These are phyloP conservation scores for Coccyzus lansbergi DNA, from an alignment of 2,797 vertebrate genomes.

Conservation along the genomic window DNA sequence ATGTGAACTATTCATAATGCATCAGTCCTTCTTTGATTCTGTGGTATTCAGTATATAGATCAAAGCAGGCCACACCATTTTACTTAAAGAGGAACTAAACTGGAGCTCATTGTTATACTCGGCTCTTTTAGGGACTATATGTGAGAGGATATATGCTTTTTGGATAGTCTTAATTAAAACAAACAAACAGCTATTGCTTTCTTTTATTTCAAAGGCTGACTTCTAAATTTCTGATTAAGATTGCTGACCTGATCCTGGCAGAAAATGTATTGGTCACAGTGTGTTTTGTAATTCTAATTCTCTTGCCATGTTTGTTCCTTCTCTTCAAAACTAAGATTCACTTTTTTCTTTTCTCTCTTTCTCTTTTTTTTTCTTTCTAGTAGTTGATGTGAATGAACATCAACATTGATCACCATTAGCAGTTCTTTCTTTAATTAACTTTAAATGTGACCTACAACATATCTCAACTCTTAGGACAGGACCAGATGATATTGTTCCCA, in stretches of 20 bases:
- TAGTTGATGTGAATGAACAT: constrained; percentile 2
- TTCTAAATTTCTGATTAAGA: too few species aligned
- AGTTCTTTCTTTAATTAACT: constrained; percentile 36
- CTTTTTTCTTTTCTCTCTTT: neutral
- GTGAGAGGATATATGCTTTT: too few species aligned
- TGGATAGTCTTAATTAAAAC: too few species aligned
- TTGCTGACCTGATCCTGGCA: too few species aligned
- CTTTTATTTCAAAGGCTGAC: too few species aligned
- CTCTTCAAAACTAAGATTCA: constrained; percentile 1
- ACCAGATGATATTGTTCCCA: neutral
- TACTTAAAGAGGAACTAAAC: accelerated
- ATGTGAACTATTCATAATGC: neutral
- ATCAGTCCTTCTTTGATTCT: neutral
- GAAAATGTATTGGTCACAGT: neutral
- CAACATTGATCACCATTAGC: constrained; percentile 23
- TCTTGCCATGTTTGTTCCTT: neutral
- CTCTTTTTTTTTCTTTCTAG: constrained; percentile 6
- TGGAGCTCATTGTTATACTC: neutral
- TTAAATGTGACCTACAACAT: constrained; percentile 1
- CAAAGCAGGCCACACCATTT: neutral
- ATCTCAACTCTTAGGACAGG: neutral
- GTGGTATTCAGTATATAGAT: neutral
- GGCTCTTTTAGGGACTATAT: neutral
- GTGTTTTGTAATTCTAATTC: neutral
- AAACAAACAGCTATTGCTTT: too few species aligned